phyloP scores from a whole-genome alignment of 2,113 vertebrate genomes.

The Geococcyx californianus region DNA sequence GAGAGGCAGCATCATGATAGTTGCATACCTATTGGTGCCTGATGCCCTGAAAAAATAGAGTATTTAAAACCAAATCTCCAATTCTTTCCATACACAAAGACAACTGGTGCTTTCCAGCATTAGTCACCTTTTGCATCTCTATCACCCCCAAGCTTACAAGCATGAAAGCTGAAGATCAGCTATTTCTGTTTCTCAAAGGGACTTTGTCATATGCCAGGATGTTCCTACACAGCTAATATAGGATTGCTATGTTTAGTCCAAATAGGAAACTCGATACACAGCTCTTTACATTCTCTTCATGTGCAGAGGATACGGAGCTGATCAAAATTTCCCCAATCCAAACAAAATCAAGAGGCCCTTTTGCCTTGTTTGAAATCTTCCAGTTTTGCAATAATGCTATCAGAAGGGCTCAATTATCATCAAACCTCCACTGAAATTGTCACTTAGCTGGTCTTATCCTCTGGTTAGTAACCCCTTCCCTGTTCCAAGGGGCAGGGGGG shows the following conservation, averaged over 20 bases:
- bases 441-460: neutral
- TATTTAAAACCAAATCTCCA: neutral
- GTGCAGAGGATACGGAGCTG: neutral
- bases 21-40: neutral
- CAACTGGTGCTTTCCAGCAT: neutral
- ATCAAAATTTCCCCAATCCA: neutral
- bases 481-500: neutral
- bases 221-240: neutral
- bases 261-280: neutral
- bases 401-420: neutral
- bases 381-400: neutral
- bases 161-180: neutral
- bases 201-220: neutral
- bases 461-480: neutral
- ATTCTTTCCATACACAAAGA: neutral
- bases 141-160: neutral
- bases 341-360: neutral
- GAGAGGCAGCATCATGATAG: neutral
- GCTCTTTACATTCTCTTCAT: neutral
- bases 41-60: neutral
- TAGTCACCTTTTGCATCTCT: neutral
- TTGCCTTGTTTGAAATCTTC: neutral
- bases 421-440: neutral
- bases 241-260: neutral
- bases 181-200: constrained; percentile 7